Percentiles rank a stretch among this genome's conserved stretches.
These are phyloP conservation scores for Rotaria socialis DNA, from an alignment of 2,888 invertebrate species.

Conservation along the genomic window DNA sequence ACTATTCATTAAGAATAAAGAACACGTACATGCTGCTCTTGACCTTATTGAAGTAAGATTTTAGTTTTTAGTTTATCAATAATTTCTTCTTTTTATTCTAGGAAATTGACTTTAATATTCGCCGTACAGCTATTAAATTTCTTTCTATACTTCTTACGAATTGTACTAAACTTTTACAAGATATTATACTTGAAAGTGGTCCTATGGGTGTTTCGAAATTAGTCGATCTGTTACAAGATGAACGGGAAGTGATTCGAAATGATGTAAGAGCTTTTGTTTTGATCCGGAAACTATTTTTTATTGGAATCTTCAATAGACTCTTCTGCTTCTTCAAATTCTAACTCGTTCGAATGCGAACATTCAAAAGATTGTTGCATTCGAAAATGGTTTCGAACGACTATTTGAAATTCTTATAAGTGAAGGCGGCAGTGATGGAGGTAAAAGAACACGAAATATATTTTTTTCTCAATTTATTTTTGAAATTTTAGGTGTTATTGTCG, in stretches of 20 bases:
- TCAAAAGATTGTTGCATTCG: slow-evolving; percentile 97
- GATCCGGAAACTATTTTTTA: slow-evolving; percentile 25
- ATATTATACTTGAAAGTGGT: slow-evolving; percentile 60
- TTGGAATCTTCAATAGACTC: slow-evolving; percentile 63
- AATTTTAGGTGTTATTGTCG: slow-evolving; percentile 75
- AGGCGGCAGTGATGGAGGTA: slow-evolving; percentile 83
- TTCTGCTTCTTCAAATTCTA: slow-evolving; percentile 81
- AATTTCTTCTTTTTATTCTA: slow-evolving; percentile 55
- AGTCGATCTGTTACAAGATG: slow-evolving; percentile 89
- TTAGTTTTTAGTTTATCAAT: background rate
- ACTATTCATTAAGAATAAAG: slow-evolving; percentile 84
- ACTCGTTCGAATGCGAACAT: slow-evolving; percentile 92
- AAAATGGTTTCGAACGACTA: slow-evolving; percentile 91
- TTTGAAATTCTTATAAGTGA: slow-evolving; percentile 87
- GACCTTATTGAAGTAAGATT: slow-evolving; percentile 68
- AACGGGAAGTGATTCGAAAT: slow-evolving; percentile 87
- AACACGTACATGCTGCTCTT: slow-evolving; percentile 76
- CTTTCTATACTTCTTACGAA: slow-evolving; percentile 80
- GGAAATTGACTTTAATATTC: slow-evolving; percentile 87
- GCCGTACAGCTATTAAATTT: slow-evolving; percentile 81
- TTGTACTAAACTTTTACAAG: slow-evolving; percentile 65
- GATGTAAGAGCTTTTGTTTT: slow-evolving; percentile 65
- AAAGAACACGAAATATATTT: slow-evolving; percentile 39
- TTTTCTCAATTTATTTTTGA: background rate
- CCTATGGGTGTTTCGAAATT: slow-evolving; percentile 89